Evolutionary conservation across 2,797 vertebrate species (phyloP).

Genomic region (Enteromius mattozi): DNA sequence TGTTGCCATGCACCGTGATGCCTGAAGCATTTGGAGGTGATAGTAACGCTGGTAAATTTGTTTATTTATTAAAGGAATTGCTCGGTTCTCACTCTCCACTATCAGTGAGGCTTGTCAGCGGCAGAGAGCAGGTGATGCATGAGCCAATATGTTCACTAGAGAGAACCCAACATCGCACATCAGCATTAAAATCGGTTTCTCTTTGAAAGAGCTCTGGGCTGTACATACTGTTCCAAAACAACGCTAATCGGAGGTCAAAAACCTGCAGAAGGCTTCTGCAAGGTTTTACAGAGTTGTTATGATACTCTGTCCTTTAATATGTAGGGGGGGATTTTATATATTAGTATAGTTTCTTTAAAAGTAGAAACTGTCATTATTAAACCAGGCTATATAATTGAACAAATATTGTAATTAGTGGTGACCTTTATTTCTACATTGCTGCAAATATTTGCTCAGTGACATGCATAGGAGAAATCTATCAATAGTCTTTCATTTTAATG

Average conservation of each 20-base stretch:
- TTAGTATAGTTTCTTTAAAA: constrained; percentile 80
- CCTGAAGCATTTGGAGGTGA: constrained; percentile 65
- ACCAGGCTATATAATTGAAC: not conserved
- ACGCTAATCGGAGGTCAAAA: constrained; percentile 84
- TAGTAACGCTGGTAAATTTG: constrained; percentile 71
- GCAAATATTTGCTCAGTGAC: not conserved
- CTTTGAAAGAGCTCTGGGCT: constrained; percentile 76
- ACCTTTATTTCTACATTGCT: not conserved
- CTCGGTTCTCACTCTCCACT: constrained; percentile 74
- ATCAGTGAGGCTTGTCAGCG: constrained; percentile 81
- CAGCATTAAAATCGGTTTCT: constrained; percentile 85
- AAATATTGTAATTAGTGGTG: not conserved
- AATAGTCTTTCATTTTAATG: not conserved
- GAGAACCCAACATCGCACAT: constrained; percentile 79
- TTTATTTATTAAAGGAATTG: constrained; percentile 82
- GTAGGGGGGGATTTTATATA: constrained; percentile 66
- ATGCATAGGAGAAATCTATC: not conserved
- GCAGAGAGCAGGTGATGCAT: constrained; percentile 82
- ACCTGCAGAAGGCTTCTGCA: constrained; percentile 74
- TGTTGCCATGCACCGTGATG: constrained; percentile 35
- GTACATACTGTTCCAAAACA: constrained; percentile 77
- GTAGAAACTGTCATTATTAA: constrained; percentile 71
- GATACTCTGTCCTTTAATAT: constrained; percentile 74
- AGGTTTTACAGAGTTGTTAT: constrained; percentile 77
- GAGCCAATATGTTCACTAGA: constrained; percentile 82